These are phyloP conservation scores for Crepidodera aurea DNA, from an alignment of 2,888 invertebrate genomes.

Conservation along the genomic window DNA sequence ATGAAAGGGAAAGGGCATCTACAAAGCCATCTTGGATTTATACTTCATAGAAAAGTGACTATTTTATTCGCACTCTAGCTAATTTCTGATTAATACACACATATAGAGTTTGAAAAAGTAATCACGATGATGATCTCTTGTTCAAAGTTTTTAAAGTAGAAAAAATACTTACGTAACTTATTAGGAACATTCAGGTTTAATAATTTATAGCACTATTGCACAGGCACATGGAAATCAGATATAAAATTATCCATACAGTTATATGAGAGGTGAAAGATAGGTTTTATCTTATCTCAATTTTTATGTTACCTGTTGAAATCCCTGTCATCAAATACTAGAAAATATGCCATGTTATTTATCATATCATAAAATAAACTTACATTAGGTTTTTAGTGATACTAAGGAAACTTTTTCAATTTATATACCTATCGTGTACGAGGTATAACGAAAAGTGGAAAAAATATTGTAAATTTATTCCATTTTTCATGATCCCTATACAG, in stretches of 20 bases:
- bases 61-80: no score
- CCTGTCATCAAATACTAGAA: conserved; percentile 34
- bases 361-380: conserved; percentile 16
- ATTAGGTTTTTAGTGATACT: not conserved
- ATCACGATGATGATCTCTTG: no score
- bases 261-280: conserved; percentile 32
- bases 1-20: no score
- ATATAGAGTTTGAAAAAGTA: no score
- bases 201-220: not conserved
- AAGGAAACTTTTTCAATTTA: conserved; percentile 6
- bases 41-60: no score
- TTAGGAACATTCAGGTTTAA: not conserved
- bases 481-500: no score
- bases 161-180: not conserved
- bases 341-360: conserved; percentile 27
- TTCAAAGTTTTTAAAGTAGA: no score
- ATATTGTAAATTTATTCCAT: no score
- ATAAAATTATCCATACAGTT: conserved; percentile 12
- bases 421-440: not conserved
- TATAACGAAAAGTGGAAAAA: not conserved
- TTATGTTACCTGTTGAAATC: conserved; percentile 39
- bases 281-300: conserved; percentile 38
- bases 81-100: no score
- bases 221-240: not conserved
- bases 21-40: no score